Evolutionary conservation across 2,888 invertebrate species (phyloP), one percentile per base, ranked within the genome.

Genomic region (Pemphredon lugubris): DNA sequence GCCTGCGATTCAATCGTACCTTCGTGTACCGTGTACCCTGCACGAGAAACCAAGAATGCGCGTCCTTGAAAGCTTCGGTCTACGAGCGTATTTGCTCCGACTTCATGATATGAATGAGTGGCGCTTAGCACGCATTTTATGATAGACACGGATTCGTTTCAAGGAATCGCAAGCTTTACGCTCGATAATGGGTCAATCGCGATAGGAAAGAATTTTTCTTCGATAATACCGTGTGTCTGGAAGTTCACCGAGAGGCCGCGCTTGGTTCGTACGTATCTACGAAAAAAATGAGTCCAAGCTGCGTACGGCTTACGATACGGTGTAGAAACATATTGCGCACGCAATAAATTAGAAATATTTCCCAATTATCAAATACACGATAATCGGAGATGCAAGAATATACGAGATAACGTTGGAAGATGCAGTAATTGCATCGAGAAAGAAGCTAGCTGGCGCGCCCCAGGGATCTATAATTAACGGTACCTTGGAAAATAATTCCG

Each of bases 101-200:
- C n/a, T n/a, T n/a, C n/a, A n/a, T n/a, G n/a, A n/a, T n/a, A n/a
- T n/a, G 42, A 51, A 70, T 50, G 32, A 48, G 60, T 34, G 59
- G 6, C 18, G 32, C 47, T 18, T 16, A 18, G 13, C 23, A 30
- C 16, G 18, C 21, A 14, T 64, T 23, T n/a, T n/a, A n/a, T n/a
- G 26, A 58, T 23, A 16, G n/a, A 20, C 23, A 6, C n/a, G 20
- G 40, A 51, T 64, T 47, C 44, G 42, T 47, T 39, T 16, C 21
- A 9, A n/a, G 20, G 30, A 57, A 45, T 69, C 58, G 58, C 30
- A 45, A 11, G 42, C 48, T 26, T 32, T 23, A n/a, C 26, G 13
- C 16, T 16, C 53, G 21, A 57, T 58, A 69, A 64, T 48, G 68
- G 68, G 53, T 64, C 58, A 58, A 11, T 39, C 39, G 44, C 26